These are phyloP conservation scores for Thymelicus lineola DNA, from an alignment of 2,888 invertebrate species.

Conservation along the genomic window DNA sequence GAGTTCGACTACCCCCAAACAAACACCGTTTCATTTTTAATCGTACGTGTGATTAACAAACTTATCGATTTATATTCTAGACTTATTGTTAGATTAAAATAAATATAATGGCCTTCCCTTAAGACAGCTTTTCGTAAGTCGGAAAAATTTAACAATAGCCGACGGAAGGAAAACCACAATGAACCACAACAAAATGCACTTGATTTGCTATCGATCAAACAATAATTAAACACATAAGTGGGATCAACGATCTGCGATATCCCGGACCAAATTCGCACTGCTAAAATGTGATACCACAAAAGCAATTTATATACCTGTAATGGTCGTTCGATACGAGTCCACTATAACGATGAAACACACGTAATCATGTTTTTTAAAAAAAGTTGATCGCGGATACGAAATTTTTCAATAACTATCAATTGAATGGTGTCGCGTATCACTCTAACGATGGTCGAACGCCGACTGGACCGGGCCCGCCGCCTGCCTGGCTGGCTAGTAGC, in stretches of 20 bases:
- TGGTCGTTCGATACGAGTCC: slow-evolving; percentile 38
- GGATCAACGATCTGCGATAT: slow-evolving; percentile 75
- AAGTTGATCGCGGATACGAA: slow-evolving; percentile 42
- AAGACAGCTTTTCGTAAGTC: too few relatives aligned
- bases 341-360: slow-evolving; percentile 42
- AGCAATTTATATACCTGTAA: slow-evolving; percentile 48
- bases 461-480: slow-evolving; percentile 26
- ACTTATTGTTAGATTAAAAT: too few relatives aligned
- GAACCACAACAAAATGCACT: slow-evolving; percentile 52
- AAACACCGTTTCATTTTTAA: not conserved
- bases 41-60: not conserved
- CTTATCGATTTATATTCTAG: not conserved
- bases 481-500: slow-evolving; percentile 36
- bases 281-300: slow-evolving; percentile 33
- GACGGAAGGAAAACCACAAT: slow-evolving; percentile 14
- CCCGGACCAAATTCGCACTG: slow-evolving; percentile 65
- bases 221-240: slow-evolving; percentile 67
- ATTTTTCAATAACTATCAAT: slow-evolving; percentile 27
- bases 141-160: not conserved
- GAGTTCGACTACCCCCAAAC: not conserved
- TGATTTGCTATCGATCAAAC: slow-evolving; percentile 63
- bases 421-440: slow-evolving; percentile 33
- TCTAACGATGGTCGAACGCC: slow-evolving; percentile 31
- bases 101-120: too few relatives aligned
- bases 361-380: slow-evolving; percentile 55